phyloP scores from a whole-genome alignment of 2,888 invertebrate genomes.

The Eretmocerus hayati region DNA sequence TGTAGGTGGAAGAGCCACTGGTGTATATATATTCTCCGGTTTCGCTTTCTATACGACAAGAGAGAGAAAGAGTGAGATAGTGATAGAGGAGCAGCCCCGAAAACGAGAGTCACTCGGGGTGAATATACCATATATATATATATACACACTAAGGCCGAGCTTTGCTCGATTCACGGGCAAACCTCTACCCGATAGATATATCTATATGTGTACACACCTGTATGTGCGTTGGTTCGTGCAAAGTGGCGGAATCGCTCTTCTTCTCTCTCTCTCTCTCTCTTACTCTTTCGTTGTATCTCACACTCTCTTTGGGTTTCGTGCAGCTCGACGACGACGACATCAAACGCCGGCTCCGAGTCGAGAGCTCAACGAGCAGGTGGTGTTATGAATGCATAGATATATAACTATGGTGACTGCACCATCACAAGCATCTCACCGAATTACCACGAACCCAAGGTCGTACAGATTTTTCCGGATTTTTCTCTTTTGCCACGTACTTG shows the following conservation, averaged over 20 bases:
- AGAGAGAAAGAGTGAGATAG: too few relatives aligned
- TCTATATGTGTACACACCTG: too few relatives aligned
- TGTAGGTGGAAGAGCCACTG: conserved; percentile 41
- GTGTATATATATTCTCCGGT: too few relatives aligned
- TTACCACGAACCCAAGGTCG: conserved; percentile 18
- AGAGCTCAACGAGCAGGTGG: too few relatives aligned
- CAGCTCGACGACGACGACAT: too few relatives aligned
- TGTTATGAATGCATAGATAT: too few relatives aligned
- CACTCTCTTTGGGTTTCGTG: conserved; percentile 8
- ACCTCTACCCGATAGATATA: background rate
- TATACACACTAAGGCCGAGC: background rate
- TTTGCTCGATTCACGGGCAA: too few relatives aligned
- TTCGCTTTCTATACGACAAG: conserved; percentile 45
- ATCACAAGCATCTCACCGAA: conserved; percentile 10
- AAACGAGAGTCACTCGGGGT: conserved; percentile 43
- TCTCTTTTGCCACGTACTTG: background rate
- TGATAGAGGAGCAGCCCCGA: too few relatives aligned
- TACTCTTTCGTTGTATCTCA: background rate
- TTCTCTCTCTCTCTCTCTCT: conserved; percentile 3
- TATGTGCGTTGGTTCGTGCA: background rate
- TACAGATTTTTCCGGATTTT: conserved; percentile 15
- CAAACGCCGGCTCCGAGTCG: too few relatives aligned
- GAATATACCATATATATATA: background rate
- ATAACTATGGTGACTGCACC: too few relatives aligned
- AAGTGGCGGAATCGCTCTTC: background rate